A percentile compares a stretch with the other conserved stretches of the same genome.
Conservation (phyloP, 2,888 invertebrate genomes). For the Hedychridium roseum region DNA sequence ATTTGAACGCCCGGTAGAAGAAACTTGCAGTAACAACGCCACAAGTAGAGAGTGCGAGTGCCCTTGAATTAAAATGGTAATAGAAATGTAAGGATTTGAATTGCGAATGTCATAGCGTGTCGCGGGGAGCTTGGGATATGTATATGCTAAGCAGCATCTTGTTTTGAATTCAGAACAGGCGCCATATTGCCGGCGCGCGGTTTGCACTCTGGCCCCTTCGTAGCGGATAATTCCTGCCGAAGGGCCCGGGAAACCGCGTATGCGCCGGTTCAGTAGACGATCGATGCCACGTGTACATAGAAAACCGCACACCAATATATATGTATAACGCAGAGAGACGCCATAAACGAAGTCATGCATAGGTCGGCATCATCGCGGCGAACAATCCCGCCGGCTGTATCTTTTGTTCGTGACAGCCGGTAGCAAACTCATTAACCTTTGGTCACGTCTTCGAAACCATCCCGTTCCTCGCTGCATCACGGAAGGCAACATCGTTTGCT, state of each 20-base stretch:
- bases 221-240: conserved; percentile 52
- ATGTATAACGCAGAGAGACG: no score
- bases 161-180: conserved; percentile 64
- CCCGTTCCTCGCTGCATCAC: conserved; percentile 4
- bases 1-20: no score
- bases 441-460: conserved; percentile 22
- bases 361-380: conserved; percentile 30
- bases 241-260: conserved; percentile 44
- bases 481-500: neutral
- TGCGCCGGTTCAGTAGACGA: conserved; percentile 25
- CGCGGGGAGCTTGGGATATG: conserved; percentile 49
- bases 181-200: conserved; percentile 60
- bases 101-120: conserved; percentile 64
- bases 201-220: conserved; percentile 61
- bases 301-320: no score
- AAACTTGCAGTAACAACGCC: no score
- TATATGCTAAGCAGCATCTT: conserved; percentile 63
- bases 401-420: conserved; percentile 46
- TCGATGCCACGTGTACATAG: no score
- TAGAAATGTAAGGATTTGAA: conserved; percentile 63
- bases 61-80: conserved; percentile 63
- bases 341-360: conserved; percentile 31
- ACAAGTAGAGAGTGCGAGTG: conserved; percentile 30
- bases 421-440: conserved; percentile 47
- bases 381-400: conserved; percentile 28